Evolutionary conservation across 2,888 invertebrate species (phyloP).

Genomic region (Ophioninae sp.): DNA sequence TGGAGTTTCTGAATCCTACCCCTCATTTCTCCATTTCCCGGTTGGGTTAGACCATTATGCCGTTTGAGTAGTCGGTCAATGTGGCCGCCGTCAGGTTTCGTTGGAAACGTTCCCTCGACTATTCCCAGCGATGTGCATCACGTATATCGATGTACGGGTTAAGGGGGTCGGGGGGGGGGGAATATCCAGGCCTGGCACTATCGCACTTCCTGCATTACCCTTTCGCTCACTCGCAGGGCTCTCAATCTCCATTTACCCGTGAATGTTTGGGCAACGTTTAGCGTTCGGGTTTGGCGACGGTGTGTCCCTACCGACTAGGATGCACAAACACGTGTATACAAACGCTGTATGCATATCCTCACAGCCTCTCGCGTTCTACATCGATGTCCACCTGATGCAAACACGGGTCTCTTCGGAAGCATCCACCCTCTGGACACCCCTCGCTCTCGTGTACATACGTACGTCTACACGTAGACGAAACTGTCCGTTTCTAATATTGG

Average conservation of each 20-base stretch:
- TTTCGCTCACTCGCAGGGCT: constrained; percentile 33
- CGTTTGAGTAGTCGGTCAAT: background rate
- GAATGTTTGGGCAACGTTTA: constrained; percentile 53
- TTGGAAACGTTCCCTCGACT: constrained; percentile 4
- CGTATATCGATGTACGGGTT: constrained; percentile 59
- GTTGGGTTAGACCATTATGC: background rate
- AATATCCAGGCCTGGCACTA: constrained; percentile 69
- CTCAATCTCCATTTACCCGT: constrained; percentile 47
- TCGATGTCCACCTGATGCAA: constrained; percentile 51
- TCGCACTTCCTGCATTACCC: constrained; percentile 62
- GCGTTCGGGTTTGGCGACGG: constrained; percentile 31
- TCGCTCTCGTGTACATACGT: background rate
- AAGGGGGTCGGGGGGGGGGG: background rate
- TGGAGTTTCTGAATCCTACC: background rate
- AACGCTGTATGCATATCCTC: constrained; percentile 23
- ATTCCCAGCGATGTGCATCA: constrained; percentile 67
- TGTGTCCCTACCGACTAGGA: background rate
- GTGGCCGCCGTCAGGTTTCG: background rate
- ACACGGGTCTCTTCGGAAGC: constrained; percentile 27
- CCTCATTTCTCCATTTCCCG: background rate
- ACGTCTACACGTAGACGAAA: constrained; percentile 14
- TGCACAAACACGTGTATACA: constrained; percentile 35
- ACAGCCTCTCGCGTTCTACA: constrained; percentile 64
- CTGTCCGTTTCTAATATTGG: constrained; percentile 72
- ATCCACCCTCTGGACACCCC: constrained; percentile 63